Conservation (phyloP, 2,888 invertebrate species). For the Bellardia bayeri region DNA sequence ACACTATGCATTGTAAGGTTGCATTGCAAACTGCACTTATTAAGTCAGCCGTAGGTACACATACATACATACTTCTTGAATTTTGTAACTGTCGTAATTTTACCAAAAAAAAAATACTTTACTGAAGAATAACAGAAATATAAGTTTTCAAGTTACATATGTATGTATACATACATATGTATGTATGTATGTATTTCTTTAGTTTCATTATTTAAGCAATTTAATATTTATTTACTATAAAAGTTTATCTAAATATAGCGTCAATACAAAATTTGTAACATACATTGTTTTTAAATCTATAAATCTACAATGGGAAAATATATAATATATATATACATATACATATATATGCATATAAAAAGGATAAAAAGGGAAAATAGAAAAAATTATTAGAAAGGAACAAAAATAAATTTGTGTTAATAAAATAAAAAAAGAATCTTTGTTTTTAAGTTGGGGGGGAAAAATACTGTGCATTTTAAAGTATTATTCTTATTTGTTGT, state of each 20-base stretch:
- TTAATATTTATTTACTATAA: conserved; percentile 60
- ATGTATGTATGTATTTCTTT: background rate
- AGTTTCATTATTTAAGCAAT: conserved; percentile 54
- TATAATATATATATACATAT: conserved; percentile 24
- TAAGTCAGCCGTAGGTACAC: too few species aligned
- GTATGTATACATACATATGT: background rate
- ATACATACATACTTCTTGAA: too few species aligned
- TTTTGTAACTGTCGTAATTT: too few species aligned
- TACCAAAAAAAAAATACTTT: background rate
- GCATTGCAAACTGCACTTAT: too few species aligned
- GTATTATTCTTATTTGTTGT: background rate
- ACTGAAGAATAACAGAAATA: too few species aligned
- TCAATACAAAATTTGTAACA: conserved; percentile 61
- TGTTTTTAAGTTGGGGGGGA: conserved; percentile 18
- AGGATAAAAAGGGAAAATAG: background rate
- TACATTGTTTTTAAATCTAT: conserved; percentile 15
- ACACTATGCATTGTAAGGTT: too few species aligned
- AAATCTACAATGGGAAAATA: conserved; percentile 32
- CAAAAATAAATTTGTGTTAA: conserved; percentile 25
- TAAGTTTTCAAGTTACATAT: conserved; percentile 4
- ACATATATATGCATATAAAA: background rate
- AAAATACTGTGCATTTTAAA: conserved; percentile 69
- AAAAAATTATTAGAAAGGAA: background rate
- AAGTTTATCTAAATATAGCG: conserved; percentile 69
- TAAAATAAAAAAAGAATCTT: conserved; percentile 21